Evolutionary conservation across 2,797 vertebrate species (phyloP), one percentile per base, ranked within the genome.

Genomic region (Catharus ustulatus): DNA sequence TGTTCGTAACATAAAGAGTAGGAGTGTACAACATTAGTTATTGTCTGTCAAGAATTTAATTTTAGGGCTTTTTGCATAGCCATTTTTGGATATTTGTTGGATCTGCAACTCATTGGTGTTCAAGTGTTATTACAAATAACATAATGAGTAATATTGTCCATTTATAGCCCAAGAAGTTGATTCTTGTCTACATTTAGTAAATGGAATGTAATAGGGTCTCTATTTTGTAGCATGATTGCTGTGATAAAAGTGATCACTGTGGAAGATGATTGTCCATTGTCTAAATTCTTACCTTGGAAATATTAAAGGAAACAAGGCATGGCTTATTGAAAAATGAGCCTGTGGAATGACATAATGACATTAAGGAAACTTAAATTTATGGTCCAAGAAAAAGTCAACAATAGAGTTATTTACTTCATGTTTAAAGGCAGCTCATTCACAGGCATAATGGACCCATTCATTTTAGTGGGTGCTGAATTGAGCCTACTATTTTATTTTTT

Each of bases 41-140:
- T 75, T 85, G 69, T 95, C 61, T 55, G 46, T 74, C 58, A 82
- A 89, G 40, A 92, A 89, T 73, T 76, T 90, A 80, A 92, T 96
- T 93, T 87, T 77, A 89, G 57, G 34, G 23, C 14, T 54, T 82
- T 91, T 89, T 57, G 59, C 15, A 9, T 45, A 71, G 48, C 20
- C 6, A 11, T 63, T 90, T 79, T 82, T 86, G 20, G 32, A 9
- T 86, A 79, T 73, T 71, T 88, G 32, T 88, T 89, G 67, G 34
- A 71, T 87, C n/a, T 82, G 49, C 63, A 82, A 5, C 23, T 90
- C 34, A 11, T 7, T 90, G 24, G 24, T 78, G 48, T 87, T 94
- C 43, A 90, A n/a, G 24, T 85, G 40, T 54, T 79, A 55, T 11
- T 71, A 30, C 26, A 77, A 88, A 77, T 66, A 85, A 26, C 30